These are phyloP conservation scores for Leptopilina clavipes DNA, from an alignment of 1,140 invertebrate species.

Conservation along the genomic window DNA sequence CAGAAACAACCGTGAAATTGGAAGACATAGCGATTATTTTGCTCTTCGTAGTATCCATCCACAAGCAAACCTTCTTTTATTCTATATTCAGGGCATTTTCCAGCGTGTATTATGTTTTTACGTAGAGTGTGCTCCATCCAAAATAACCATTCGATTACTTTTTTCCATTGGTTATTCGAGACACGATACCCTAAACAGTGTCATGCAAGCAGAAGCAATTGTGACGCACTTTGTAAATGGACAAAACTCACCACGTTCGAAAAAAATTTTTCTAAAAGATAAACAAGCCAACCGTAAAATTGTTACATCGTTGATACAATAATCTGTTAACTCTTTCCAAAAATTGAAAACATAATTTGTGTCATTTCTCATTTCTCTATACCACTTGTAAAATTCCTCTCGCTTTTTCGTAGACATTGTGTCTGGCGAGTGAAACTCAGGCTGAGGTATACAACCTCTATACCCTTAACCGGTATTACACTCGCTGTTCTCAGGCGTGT, in stretches of 20 bases:
- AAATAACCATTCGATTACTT: slow-evolving; percentile 8
- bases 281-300: slow-evolving; percentile 37
- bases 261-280: no score
- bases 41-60: not conserved
- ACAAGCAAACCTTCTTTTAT: slow-evolving; percentile 25
- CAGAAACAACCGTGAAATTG: no score
- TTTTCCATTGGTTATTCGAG: slow-evolving; percentile 29
- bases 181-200: not conserved
- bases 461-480: not conserved
- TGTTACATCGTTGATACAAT: slow-evolving; percentile 36
- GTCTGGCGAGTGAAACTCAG: not conserved
- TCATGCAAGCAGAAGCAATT: slow-evolving; percentile 25
- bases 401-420: not conserved
- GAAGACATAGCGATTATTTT: not conserved
- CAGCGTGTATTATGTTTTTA: slow-evolving; percentile 40
- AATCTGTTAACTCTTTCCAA: slow-evolving; percentile 28
- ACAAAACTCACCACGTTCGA: slow-evolving; percentile 16
- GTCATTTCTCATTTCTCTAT: not conserved
- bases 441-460: no score
- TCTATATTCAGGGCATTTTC: no score
- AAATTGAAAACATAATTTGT: no score
- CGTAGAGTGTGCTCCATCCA: no score
- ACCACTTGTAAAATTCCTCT: not conserved
- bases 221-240: slow-evolving; percentile 21
- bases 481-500: not conserved